Base-by-base conservation (phyloP, 2,888 invertebrate genomes). In the Ditylenchus weischeri region DNA sequence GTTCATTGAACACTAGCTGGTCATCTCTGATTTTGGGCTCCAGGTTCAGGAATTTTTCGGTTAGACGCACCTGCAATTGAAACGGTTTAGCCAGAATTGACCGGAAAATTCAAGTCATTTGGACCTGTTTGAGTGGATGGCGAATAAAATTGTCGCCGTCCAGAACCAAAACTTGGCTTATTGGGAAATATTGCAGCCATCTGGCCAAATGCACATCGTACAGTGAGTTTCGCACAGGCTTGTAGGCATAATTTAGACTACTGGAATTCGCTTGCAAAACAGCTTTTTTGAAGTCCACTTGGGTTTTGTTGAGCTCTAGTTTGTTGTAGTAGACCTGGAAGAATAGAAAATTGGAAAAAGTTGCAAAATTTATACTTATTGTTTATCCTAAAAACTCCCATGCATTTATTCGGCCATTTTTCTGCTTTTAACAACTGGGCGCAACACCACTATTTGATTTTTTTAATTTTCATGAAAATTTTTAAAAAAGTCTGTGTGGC, bases 1-100 rank as follows among this genome's bases (percentile, higher is more conserved):
- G 93, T 85, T 90, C 90, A 86, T 98, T 95, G 86, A 92, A 96
- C 86, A 93, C 93, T 85, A 96, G 92, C 85, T 93, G 91, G 84
- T 90, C 90, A 79, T 89, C 88, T 65, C 89, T 89, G 74, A 91
- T 89, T 62, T 87, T 86, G 13, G 87, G 86, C 68, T 87, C 87
- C 72, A 92, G 85, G 72, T 90, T 90, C 51, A 94, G 88, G 84
- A 94, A 94, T 69, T 88, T 87, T 85, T 94, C 93, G 77, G 93
- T 91, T 77, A 90, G 88, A 77, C 90, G 88, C 62, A 94, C 85
- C 84, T 81, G 66, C 70, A 78, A 71, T 19, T 10, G 21, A 23
- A 64, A 11, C n/a, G 13, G 43, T 19, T 50, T 68, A 43, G 8
- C 43, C 10, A 43, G 67, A 43, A 8, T n/a, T n/a, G n/a, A n/a